Evolutionary conservation across 2,113 vertebrate species (phyloP).

Genomic region (Camelus dromedarius): DNA sequence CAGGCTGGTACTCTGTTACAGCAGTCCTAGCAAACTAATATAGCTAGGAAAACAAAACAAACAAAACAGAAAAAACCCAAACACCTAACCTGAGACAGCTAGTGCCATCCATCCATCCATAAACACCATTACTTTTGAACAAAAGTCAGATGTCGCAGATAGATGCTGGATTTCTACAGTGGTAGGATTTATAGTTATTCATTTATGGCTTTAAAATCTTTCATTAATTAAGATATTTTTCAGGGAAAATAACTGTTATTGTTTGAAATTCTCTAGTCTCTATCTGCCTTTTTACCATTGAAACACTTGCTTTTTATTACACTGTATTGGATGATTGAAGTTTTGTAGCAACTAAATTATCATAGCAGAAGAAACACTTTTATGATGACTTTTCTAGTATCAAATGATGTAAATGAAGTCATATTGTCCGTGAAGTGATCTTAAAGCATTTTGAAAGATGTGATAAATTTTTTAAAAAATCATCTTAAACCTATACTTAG

Average conservation of each 20-base stretch:
- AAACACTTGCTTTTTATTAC: not conserved
- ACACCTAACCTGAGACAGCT: too few relatives aligned
- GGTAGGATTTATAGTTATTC: not conserved
- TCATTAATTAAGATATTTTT: not conserved
- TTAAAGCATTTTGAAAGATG: constrained; percentile 23
- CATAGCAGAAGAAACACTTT: not conserved
- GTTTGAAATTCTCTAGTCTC: not conserved
- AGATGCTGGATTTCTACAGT: not conserved
- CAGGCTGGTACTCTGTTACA: not conserved
- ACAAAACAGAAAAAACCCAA: too few relatives aligned
- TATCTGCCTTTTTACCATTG: not conserved
- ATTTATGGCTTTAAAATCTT: not conserved
- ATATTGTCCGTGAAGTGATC: constrained; percentile 24
- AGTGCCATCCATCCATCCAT: not conserved
- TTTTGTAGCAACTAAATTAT: not conserved
- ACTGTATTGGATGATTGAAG: not conserved
- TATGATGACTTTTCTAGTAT: not conserved
- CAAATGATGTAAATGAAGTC: not conserved
- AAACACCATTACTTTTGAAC: not conserved
- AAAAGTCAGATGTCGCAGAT: not conserved
- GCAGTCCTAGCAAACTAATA: not conserved
- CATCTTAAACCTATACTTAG: not conserved
- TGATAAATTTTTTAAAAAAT: not conserved
- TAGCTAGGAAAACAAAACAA: too few relatives aligned
- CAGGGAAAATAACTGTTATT: not conserved